These are phyloP conservation scores for Sminthurinus aureus DNA, from an alignment of 2,888 invertebrate species.

Conservation along the genomic window DNA sequence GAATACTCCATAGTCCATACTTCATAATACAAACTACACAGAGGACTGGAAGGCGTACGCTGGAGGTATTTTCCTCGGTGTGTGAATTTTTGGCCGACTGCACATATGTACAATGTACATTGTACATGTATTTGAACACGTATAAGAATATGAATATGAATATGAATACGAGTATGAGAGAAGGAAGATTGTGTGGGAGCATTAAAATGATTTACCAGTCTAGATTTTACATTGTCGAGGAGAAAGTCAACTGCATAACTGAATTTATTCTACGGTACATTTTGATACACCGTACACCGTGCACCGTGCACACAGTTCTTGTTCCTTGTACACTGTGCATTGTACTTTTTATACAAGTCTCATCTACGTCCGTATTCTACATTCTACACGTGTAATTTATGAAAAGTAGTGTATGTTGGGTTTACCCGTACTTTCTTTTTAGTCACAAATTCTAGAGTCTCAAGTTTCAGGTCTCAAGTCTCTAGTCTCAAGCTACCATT, in stretches of 20 bases:
- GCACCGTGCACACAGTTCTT: too few species aligned
- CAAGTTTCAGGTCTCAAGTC: too few species aligned
- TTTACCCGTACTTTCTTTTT: neutral
- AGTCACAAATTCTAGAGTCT: too few species aligned
- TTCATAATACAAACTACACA: neutral
- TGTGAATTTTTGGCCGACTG: neutral
- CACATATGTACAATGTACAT: too few species aligned
- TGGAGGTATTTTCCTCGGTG: neutral
- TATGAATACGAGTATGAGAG: neutral
- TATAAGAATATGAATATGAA: neutral
- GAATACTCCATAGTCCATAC: too few species aligned
- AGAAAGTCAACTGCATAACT: neutral
- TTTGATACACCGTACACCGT: neutral
- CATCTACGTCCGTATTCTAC: too few species aligned
- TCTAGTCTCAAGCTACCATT: too few species aligned
- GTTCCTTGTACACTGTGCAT: too few species aligned
- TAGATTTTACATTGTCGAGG: neutral
- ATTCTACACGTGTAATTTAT: conserved; percentile 2
- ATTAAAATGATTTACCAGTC: neutral
- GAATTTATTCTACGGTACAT: neutral
- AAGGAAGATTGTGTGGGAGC: neutral
- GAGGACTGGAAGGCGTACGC: neutral
- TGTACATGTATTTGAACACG: too few species aligned
- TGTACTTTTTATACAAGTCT: too few species aligned
- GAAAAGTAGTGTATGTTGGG: neutral